Evolutionary conservation across 1,140 invertebrate genomes (phyloP), one percentile per base, ranked within the genome.

Genomic region (Eciton burchellii): DNA sequence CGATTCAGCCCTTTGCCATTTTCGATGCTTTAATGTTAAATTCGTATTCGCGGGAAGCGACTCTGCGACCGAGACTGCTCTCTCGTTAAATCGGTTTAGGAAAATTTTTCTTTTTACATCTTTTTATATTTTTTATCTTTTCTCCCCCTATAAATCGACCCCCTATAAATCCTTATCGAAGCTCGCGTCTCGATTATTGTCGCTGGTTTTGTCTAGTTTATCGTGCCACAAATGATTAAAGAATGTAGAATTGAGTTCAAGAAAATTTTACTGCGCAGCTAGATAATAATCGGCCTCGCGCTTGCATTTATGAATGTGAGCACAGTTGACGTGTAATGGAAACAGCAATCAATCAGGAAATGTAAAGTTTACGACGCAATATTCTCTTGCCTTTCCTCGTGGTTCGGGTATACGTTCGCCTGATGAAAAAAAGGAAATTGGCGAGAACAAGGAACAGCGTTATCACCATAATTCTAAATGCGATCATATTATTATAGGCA

Each of bases 391-490:
- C 45, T 56, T 74, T 76, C 21, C 43, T 54, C 26, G 41, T 24
- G 12, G 24, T 65, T 0, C 8, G 1, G 14, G 19, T 29, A 9
- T 0, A 0, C 16, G 14, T 1, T 26, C 24, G 21, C 19, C 26
- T 19, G 1, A 43, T 19, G n/a, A 68, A 26, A 68, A 68, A 26
- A 68, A 54, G n/a, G 35, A 68, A 26, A 47, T 35, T 2, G 21
- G 26, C 3, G 14, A 56, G 26, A 49, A 19, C 29, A 9, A 52
- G 9, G 1, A 43, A 43, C n/a, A 45, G 49, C 35, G 6, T 82
- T 68, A 86, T 85, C 14, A 26, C 43, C 1, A 57, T 83, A 72
- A 85, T 87, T 85, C 49, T 56, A 73, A 35, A 52, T 35, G 49
- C 47, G 56, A 86, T 87, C 6, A 35, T 35, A 35, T 35, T 35